A percentile compares a stretch with the other conserved stretches of the same genome.
Conservation (phyloP, 2,113 vertebrate genomes). For the Oxyruncus cristatus region DNA sequence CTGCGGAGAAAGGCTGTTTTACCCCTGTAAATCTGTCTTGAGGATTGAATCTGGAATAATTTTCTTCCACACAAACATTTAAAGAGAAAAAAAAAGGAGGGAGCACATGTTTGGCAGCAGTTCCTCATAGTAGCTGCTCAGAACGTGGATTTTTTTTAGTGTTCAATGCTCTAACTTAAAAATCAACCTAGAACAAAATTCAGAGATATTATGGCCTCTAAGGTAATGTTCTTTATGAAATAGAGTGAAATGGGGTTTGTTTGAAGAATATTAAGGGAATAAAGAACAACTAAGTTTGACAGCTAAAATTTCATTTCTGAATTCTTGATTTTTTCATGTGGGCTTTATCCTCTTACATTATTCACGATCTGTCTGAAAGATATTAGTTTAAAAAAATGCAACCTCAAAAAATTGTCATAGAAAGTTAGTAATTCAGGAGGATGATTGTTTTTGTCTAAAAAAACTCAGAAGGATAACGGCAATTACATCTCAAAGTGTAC, state of each 20-base stretch:
- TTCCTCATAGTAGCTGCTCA: background rate
- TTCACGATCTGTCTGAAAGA: constrained; percentile 76
- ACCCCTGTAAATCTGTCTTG: background rate
- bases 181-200: constrained; percentile 46
- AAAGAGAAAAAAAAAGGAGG: background rate
- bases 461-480: constrained; percentile 77
- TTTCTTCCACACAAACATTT: background rate
- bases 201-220: constrained; percentile 48
- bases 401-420: constrained; percentile 72
- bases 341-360: constrained; percentile 79
- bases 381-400: constrained; percentile 78
- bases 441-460: constrained; percentile 80
- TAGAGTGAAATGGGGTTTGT: constrained; percentile 59
- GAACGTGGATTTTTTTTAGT: background rate
- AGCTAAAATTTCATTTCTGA: constrained; percentile 75
- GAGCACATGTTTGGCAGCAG: background rate
- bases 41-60: background rate
- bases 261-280: constrained; percentile 74
- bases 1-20: background rate
- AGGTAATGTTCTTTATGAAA: constrained; percentile 68
- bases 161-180: constrained; percentile 50
- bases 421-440: constrained; percentile 74
- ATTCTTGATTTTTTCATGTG: constrained; percentile 68
- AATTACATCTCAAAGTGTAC: constrained; percentile 78
- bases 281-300: constrained; percentile 73